Evolutionary conservation across 2,797 vertebrate genomes (phyloP), one percentile per base, ranked within the genome.

Genomic region (Bradypodion ventrale): DNA sequence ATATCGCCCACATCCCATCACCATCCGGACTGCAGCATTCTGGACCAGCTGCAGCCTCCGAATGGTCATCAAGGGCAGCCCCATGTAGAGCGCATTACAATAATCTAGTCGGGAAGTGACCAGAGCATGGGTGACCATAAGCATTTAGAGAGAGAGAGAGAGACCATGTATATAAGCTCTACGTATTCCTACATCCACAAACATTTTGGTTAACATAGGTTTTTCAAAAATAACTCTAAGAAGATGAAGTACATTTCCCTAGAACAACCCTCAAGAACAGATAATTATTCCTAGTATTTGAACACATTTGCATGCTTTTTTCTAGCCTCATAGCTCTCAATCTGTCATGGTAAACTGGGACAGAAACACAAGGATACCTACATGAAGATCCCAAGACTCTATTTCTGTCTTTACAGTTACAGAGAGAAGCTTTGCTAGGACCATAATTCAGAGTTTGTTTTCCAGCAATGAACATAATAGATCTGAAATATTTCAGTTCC

Each of bases 371-470:
- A 62, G 52, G 1, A 27, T 29, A 23, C 69, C 27, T 29, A 72
- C 6, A 27, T 44, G 56, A 82, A n/a, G 35, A 8, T 65, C 59
- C 73, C 21, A 16, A 62, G 40, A 12, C n/a, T 74, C n/a, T 2
- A 9, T 62, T 1, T 27, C 5, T 46, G n/a, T 8, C 21, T 80
- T 74, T 44, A 80, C 40, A 8, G 27, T 37, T 7, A 46, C 40
- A 46, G 35, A 44, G 13, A n/a, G 59, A 49, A 3, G 3, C 7
- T 37, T 42, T 49, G 80, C 59, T 46, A 74, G 21, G 59, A 10
- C 49, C 69, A 69, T 69, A 44, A 59, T 70, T 76, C 40, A 77
- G 21, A 69, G 52, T 83, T 83, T 83, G 65, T 16, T 83, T 83
- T 77, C 29, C 37, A 32, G 44, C 25, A 29, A 70, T 59, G 49